Evolutionary conservation across 2,888 invertebrate species (phyloP).

Genomic region (Diaphora mendica): DNA sequence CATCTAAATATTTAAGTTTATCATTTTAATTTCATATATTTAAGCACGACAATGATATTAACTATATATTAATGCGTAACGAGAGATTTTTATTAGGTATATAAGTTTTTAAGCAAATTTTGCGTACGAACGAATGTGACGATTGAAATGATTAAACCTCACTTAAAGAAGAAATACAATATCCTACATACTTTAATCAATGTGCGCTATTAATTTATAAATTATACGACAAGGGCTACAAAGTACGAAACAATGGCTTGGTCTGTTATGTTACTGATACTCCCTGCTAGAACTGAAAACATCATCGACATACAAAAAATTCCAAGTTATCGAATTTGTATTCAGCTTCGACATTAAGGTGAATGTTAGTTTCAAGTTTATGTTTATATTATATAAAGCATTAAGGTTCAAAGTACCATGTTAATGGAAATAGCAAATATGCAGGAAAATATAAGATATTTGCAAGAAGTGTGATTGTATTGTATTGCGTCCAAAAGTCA

Average conservation of each 20-base stretch:
- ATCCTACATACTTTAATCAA: neutral
- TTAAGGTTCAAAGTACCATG: no score
- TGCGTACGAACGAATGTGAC: neutral
- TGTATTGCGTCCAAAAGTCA: no score
- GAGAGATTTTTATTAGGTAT: neutral
- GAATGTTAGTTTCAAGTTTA: no score
- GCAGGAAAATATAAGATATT: no score
- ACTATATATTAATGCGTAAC: neutral
- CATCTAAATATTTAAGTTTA: slow-evolving; percentile 1
- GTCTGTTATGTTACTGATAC: neutral
- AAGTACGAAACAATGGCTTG: neutral
- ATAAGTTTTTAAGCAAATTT: neutral
- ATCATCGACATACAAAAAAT: no score
- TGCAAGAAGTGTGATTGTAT: no score
- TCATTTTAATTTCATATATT: neutral
- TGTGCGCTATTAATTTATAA: neutral
- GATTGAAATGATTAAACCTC: neutral
- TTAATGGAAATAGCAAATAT: no score
- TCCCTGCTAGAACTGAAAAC: neutral
- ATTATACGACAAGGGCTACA: neutral
- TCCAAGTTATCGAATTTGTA: neutral
- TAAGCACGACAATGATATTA: neutral
- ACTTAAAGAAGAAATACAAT: no score
- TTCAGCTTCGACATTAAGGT: neutral
- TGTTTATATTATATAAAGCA: no score